These are phyloP conservation scores for Drosophila neonasuta DNA, from an alignment of 2,888 invertebrate genomes.

Conservation along the genomic window DNA sequence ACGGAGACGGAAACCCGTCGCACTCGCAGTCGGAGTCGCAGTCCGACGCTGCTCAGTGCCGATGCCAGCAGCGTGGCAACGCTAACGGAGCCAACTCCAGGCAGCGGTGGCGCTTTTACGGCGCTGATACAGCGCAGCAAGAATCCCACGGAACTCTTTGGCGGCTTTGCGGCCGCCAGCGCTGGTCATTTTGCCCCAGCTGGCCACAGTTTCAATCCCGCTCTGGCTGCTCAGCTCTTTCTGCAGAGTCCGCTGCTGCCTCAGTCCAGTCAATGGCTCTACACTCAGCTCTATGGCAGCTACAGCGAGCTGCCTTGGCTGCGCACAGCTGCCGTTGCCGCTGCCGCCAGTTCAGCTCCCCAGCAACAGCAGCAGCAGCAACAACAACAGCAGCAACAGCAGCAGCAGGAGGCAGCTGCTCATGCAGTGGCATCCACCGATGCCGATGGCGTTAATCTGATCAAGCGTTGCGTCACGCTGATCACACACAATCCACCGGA, in stretches of 20 bases:
- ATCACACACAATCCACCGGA: conserved; percentile 80
- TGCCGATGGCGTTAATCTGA: conserved; percentile 79
- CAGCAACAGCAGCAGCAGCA: conserved; percentile 48
- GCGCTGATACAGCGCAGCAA: conserved; percentile 82
- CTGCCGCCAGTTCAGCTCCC: conserved; percentile 76
- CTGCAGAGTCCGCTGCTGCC: conserved; percentile 89
- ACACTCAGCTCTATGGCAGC: conserved; percentile 89
- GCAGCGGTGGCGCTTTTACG: conserved; percentile 81
- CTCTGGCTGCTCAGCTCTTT: conserved; percentile 88
- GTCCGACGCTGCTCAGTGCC: conserved; percentile 47
- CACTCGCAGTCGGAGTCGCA: conserved; percentile 39
- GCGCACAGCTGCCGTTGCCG: conserved; percentile 81
- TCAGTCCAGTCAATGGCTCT: conserved; percentile 90
- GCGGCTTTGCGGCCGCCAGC: conserved; percentile 83
- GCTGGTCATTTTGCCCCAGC: conserved; percentile 81
- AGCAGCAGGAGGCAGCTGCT: conserved; percentile 24
- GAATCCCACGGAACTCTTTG: conserved; percentile 80
- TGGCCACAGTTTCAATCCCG: conserved; percentile 84
- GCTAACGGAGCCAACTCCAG: conserved; percentile 50
- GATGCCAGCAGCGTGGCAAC: conserved; percentile 52
- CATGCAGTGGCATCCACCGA: conserved; percentile 31
- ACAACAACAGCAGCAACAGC: conserved; percentile 45
- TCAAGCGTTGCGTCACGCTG: conserved; percentile 80
- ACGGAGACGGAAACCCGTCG: conserved; percentile 8
- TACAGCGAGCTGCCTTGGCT: conserved; percentile 88